phyloP scores from a whole-genome alignment of 2,888 invertebrate genomes.

The Ichneumon xanthorius region DNA sequence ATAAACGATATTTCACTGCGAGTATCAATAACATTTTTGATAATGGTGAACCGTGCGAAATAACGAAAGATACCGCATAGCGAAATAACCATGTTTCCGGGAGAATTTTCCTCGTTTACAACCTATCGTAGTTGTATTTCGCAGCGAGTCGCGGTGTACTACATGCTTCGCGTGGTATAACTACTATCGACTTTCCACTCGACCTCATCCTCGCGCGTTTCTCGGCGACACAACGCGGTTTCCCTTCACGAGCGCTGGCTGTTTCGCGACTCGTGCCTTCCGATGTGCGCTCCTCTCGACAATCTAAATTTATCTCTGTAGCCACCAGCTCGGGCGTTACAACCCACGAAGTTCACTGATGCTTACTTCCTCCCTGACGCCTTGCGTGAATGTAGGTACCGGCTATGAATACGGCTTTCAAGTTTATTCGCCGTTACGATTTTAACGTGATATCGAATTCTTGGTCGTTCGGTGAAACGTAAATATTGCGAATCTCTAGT shows the following conservation, averaged over 20 bases:
- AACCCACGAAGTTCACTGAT: constrained; percentile 54
- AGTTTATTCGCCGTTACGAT: constrained; percentile 27
- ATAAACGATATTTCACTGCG: not conserved
- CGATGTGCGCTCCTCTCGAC: constrained; percentile 48
- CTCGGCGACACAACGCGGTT: constrained; percentile 49
- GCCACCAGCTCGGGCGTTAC: constrained; percentile 53
- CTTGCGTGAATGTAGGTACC: constrained; percentile 17
- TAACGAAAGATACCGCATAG: constrained; percentile 12
- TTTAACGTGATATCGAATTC: constrained; percentile 9
- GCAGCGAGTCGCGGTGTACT: constrained; percentile 8
- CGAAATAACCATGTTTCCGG: constrained; percentile 27
- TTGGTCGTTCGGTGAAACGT: not conserved
- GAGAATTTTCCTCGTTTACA: constrained; percentile 37
- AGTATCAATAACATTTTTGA: not conserved
- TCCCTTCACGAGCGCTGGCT: constrained; percentile 31
- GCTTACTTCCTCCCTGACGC: constrained; percentile 46
- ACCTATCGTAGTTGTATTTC: constrained; percentile 23
- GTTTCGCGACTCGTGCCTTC: constrained; percentile 39
- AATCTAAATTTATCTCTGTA: constrained; percentile 63
- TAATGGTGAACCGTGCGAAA: constrained; percentile 5
- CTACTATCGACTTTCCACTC: constrained; percentile 60
- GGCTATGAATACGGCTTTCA: constrained; percentile 23
- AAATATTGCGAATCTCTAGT: not conserved
- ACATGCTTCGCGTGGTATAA: constrained; percentile 40
- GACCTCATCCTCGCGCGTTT: constrained; percentile 55